Evolutionary conservation across 2,888 invertebrate species (phyloP), one percentile per base, ranked within the genome.

Genomic region (Julus scandinavius): DNA sequence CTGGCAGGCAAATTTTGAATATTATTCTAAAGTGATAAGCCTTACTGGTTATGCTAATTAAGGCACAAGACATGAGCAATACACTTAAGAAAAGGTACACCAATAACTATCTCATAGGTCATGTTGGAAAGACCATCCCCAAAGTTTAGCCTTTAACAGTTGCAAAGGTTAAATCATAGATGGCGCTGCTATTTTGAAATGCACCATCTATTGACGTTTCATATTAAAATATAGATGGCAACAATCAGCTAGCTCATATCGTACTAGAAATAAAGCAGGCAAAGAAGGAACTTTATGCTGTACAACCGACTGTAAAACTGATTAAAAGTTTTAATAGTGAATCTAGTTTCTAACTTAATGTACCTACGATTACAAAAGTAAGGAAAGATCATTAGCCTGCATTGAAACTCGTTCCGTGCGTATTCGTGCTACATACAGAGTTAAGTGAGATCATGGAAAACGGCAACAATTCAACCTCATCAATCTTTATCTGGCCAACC

Each of bases 401-500:
- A 29, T 11, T 29, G 29, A 29, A 72, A 7, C 72, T 72, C n/a
- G 63, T 20, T 29, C 29, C 13, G 54, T 54, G 54, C 15, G 15
- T 4, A 15, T 54, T 54, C 72, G 72, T 72, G 72, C 72, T 72
- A 72, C 72, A 29, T 29, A 38, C 72, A 72, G n/a, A 29, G 29
- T n/a, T 11, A 29, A 29, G 72, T 29, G 72, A 72, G 72, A 72
- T 72, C 72, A 72, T 72, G 29, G 29, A 6, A 72, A 72, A 72
- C 72, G 72, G 72, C 72, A 29, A 72, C 72, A 29, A 72, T 29
- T 72, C 72, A 72, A 72, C 72, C 72, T 72, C 72, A 72, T 72
- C 72, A 72, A 72, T 72, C 72, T 72, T 72, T 72, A 72, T 72
- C 72, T 72, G 72, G 72, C 72, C 63, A 20, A 63, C 63, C 63